Evolutionary conservation across 1,140 invertebrate species (phyloP).

Genomic region (Drosophila ananassae): DNA sequence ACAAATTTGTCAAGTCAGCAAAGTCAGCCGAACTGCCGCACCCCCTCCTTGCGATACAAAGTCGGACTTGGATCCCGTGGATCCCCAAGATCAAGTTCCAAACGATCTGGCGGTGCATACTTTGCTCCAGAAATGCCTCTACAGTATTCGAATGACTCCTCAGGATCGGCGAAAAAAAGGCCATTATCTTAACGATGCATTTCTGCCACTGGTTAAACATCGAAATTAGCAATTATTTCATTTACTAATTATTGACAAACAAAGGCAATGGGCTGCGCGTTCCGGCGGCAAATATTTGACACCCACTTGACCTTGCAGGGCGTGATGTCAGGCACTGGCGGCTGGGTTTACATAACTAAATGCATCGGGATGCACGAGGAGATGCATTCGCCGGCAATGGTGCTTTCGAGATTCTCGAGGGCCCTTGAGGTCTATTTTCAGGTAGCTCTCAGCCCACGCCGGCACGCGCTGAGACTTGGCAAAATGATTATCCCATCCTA

Average conservation of each 20-base stretch:
- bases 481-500: background rate
- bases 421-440: slow-evolving; percentile 34
- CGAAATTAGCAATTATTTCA: slow-evolving; percentile 72
- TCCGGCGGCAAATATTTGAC: slow-evolving; percentile 61
- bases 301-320: slow-evolving; percentile 61
- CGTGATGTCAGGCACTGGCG: slow-evolving; percentile 29
- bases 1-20: background rate
- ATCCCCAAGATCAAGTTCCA: slow-evolving; percentile 4
- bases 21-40: slow-evolving; percentile 9
- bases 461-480: background rate
- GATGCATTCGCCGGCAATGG: slow-evolving; percentile 8
- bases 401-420: slow-evolving; percentile 8
- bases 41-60: background rate
- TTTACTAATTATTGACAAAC: slow-evolving; percentile 69
- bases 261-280: slow-evolving; percentile 36
- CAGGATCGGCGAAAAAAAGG: slow-evolving; percentile 23
- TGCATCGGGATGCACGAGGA: slow-evolving; percentile 33
- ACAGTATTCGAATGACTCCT: background rate
- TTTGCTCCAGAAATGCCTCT: slow-evolving; percentile 36
- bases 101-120: slow-evolving; percentile 3
- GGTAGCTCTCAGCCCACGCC: slow-evolving; percentile 15
- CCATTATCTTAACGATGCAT: slow-evolving; percentile 43
- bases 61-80: slow-evolving; percentile 1
- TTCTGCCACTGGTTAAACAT: slow-evolving; percentile 55
- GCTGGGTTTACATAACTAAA: slow-evolving; percentile 51